Evolutionary conservation across 2,888 invertebrate species (phyloP), one percentile per base, ranked within the genome.

Genomic region (Cantharis rustica): DNA sequence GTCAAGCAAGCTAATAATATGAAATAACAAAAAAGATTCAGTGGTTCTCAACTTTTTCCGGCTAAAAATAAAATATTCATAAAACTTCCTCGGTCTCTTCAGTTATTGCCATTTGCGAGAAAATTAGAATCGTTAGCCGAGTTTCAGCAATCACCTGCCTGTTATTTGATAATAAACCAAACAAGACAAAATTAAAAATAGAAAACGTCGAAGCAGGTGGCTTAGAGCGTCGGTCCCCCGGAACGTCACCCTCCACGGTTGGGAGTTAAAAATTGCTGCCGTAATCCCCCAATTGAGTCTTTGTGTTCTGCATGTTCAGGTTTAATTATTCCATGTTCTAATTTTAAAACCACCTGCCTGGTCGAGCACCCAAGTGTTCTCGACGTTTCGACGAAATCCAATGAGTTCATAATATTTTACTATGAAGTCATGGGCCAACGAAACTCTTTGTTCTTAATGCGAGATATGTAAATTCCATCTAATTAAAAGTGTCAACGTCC

Each of bases 401-500:
- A 47, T 47, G 47, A 47, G 47, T 47, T 47, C 47, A 47, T 47
- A 47, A 31, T 31, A 31, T 31, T 31, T 31, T n/a, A 10, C 20
- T 17, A 64, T 64, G 64, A 64, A 64, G 64, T 64, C 64, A 64
- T 64, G n/a, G 64, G 13, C 20, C 20, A 20, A 3, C 47, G n/a
- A 47, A 66, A 66, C 64, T 66, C 64, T 66, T 66, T 66, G 64
- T 66, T 66, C 64, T 66, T 13, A 20, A 20, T n/a, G 17, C 20
- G 16, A 20, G 17, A 17, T 66, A 66, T 66, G 64, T 20, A 23
- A 66, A 66, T 66, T 66, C 4, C 13, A 13, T 20, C 64, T 66
- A 66, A 66, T 66, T 66, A 66, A 66, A 66, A 66, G 64, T 66
- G 64, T 66, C 64, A 66, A 66, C 64, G 64, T 66, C 20, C 64